A percentile compares a stretch with the other conserved stretches of the same genome.
Evolutionary conservation across 2,113 vertebrate species (phyloP).

Genomic region (Aegypius monachus): DNA sequence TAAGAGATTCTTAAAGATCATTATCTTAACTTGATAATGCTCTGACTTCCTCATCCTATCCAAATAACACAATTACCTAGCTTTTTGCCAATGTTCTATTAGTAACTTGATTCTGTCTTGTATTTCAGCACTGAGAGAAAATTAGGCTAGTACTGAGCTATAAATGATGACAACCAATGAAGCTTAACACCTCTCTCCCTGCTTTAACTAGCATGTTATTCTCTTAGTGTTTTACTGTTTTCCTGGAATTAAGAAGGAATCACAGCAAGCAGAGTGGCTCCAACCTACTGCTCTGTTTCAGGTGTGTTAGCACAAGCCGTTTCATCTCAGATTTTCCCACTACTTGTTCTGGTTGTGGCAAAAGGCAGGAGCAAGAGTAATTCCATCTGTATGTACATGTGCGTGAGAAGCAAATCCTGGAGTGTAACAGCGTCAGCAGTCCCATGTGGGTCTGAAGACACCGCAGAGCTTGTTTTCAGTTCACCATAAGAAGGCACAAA

Average conservation of each 20-base stretch:
- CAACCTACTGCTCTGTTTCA: neutral
- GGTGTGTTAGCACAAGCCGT: neutral
- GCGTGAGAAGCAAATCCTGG: neutral
- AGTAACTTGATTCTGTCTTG: neutral
- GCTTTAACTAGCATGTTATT: neutral
- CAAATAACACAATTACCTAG: neutral
- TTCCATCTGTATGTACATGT: neutral
- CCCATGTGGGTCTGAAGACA: neutral
- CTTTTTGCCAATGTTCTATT: neutral
- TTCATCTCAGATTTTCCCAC: neutral
- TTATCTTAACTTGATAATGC: neutral
- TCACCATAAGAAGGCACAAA: neutral
- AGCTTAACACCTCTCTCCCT: neutral
- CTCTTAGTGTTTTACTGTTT: neutral
- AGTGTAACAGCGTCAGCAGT: neutral
- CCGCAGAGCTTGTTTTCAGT: neutral
- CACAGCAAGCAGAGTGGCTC: neutral
- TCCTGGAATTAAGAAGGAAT: neutral
- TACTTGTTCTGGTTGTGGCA: neutral
- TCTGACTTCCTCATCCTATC: neutral
- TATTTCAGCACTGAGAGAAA: neutral
- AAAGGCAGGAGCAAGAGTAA: neutral
- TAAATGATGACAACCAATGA: neutral
- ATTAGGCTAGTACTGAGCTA: neutral
- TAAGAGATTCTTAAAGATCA: neutral